Evolutionary conservation across 64 coral and sea anemone genomes (phyloP).

Genomic region (Montipora cactus): DNA sequence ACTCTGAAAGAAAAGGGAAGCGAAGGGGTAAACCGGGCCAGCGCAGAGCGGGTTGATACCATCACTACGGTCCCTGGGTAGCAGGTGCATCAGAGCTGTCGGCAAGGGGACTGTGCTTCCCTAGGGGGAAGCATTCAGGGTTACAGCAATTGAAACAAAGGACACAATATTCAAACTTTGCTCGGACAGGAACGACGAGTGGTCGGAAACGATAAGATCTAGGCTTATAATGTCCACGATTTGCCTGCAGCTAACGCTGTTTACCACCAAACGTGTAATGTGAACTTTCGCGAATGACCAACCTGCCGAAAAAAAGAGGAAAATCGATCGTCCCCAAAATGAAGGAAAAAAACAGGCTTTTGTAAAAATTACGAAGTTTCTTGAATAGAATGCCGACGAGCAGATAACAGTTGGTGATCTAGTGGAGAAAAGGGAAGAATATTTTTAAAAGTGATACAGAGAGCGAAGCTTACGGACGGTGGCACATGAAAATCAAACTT

Average conservation of each 20-base stretch:
- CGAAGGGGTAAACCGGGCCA: conserved; percentile 11
- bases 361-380: conserved; percentile 9
- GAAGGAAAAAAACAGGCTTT: not conserved
- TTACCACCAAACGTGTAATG: no score
- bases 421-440: conserved; percentile 59
- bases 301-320: conserved; percentile 6
- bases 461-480: no score
- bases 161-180: not conserved
- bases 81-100: conserved; percentile 18
- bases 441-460: not conserved
- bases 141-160: conserved; percentile 6
- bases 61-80: conserved; percentile 3
- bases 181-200: not conserved
- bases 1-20: conserved; percentile 18
- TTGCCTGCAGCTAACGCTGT: no score
- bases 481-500: no score
- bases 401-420: conserved; percentile 58
- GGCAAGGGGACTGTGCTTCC: not conserved
- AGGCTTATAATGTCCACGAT: conserved; percentile 38
- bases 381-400: conserved; percentile 56
- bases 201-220: not conserved
- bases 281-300: not conserved
- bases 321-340: not conserved
- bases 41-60: not conserved
- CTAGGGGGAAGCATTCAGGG: not conserved